phyloP scores from a whole-genome alignment of 2,113 vertebrate genomes.

The Callaeas wilsoni region DNA sequence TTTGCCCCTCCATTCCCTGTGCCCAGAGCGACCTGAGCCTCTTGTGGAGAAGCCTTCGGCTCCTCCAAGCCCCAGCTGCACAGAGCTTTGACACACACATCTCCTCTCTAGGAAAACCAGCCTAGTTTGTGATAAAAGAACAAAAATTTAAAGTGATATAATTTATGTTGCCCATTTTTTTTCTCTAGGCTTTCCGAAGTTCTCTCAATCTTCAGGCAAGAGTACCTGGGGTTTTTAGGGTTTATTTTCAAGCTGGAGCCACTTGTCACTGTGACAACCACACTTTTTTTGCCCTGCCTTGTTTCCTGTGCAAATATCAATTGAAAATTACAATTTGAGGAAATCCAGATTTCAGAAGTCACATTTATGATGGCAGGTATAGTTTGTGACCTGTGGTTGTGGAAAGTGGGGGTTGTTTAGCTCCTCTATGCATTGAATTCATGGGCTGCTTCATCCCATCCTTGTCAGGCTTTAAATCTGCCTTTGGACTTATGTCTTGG shows the following conservation, averaged over 20 bases:
- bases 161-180: background rate
- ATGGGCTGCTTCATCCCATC: background rate
- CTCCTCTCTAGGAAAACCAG: background rate
- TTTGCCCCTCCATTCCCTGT: background rate
- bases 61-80: background rate
- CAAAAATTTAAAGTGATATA: background rate
- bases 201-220: accelerated
- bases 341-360: background rate
- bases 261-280: background rate
- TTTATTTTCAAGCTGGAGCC: background rate
- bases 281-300: background rate
- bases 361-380: background rate
- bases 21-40: background rate
- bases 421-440: background rate
- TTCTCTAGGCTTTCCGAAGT: background rate
- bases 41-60: background rate
- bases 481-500: background rate
- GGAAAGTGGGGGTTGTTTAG: background rate
- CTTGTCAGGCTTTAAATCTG: background rate
- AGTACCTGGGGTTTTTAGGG: background rate
- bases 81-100: background rate
- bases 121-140: background rate
- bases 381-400: background rate
- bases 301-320: background rate
- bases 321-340: background rate